Evolutionary conservation across 2,113 vertebrate species (phyloP).

Genomic region (Engystomops pustulosus): DNA sequence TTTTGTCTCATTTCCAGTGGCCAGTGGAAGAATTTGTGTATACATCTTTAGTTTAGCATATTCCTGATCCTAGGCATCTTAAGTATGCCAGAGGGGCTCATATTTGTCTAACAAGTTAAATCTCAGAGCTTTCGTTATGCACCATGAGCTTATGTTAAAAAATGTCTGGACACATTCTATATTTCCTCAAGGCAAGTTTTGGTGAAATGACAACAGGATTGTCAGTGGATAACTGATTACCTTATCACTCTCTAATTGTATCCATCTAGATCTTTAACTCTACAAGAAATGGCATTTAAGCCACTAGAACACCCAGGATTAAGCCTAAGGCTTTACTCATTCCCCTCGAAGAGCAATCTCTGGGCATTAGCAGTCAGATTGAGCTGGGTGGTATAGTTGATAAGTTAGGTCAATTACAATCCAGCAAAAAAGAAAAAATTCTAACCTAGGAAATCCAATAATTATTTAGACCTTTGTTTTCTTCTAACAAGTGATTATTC

Average conservation of each 20-base stretch:
- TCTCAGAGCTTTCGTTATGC: constrained; percentile 59
- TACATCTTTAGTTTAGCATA: background rate
- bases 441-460: constrained; percentile 1
- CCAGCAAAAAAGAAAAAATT: background rate
- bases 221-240: constrained; percentile 72
- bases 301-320: constrained; percentile 77
- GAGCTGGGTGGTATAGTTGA: constrained; percentile 64
- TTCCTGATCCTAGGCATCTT: constrained; percentile 23
- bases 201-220: constrained; percentile 73
- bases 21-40: background rate
- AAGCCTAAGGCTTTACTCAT: constrained; percentile 71
- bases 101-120: constrained; percentile 65
- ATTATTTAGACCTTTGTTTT: background rate
- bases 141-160: constrained; percentile 66
- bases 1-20: constrained; percentile 2
- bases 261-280: constrained; percentile 77
- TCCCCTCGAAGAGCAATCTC: constrained; percentile 63
- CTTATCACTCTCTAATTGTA: constrained; percentile 75
- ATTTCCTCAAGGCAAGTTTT: constrained; percentile 66
- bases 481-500: background rate
- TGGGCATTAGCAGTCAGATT: constrained; percentile 67
- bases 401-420: constrained; percentile 62
- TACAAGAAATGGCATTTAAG: constrained; percentile 74
- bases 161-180: constrained; percentile 71
- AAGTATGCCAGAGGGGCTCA: constrained; percentile 55